Evolutionary conservation across 2,888 invertebrate genomes (phyloP), one percentile per base, ranked within the genome.

Genomic region (Cybosia mesomella): DNA sequence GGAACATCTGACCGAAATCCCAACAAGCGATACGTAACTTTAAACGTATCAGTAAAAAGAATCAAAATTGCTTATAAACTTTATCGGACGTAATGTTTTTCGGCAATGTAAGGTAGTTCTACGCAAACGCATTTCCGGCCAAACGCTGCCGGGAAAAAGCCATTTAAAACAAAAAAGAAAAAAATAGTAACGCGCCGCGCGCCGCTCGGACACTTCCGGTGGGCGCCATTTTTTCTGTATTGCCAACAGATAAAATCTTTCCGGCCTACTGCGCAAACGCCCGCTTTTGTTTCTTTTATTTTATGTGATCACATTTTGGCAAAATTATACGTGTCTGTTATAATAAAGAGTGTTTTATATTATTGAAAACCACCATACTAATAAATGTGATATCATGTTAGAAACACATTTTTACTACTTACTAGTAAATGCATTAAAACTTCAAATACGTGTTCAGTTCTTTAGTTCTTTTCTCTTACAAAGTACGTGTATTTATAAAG

Each of bases 181-280:
- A 92, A 94, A 94, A 93, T 93, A 90, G 94, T 94, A 93, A 92
- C 93, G 92, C 90, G 93, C 93, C 88, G 92, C 90, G 90, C 93
- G 91, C 92, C 91, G 92, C 91, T 95, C 93, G 95, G 95, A 94
- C 95, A 94, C 95, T 95, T 95, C 95, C 95, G 95, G 95, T 95
- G 94, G 94, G 92, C 95, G 94, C 95, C 93, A 94, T 95, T 95
- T 94, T 95, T 95, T 94, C 94, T 95, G 93, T 95, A 95, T 94
- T 94, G 94, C 93, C 92, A 94, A 92, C 94, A 93, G 95, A 95
- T 95, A 95, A 94, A 95, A 95, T 95, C 95, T 95, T 95, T 95
- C 94, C 94, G 92, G 91, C 92, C 93, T 94, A 93, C 93, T 94
- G 94, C 94, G 85, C 93, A 87, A 88, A 92, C 92, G 89, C 89